Conservation (phyloP, 2,888 invertebrate genomes). For the Pyrrhosoma nymphula region DNA sequence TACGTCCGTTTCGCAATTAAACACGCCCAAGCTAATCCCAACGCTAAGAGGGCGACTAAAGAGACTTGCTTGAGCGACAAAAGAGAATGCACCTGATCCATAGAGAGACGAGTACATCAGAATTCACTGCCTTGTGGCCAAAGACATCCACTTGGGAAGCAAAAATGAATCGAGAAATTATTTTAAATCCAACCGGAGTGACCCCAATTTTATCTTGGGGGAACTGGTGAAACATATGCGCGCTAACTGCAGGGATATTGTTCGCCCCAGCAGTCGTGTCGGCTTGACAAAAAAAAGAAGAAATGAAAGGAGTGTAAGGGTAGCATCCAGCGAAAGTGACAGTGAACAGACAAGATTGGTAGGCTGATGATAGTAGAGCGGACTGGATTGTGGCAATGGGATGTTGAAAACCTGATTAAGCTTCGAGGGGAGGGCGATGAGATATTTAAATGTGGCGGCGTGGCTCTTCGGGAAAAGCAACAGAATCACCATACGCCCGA, state of each 20-base stretch:
- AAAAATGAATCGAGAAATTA: not conserved
- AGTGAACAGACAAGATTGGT: conserved; percentile 40
- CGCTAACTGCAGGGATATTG: conserved; percentile 31
- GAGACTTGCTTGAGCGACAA: not conserved
- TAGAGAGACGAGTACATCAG: not conserved
- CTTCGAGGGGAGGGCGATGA: not conserved
- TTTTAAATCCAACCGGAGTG: not conserved
- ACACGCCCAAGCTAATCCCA: not conserved
- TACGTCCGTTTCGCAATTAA: not conserved
- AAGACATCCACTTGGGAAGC: not conserved
- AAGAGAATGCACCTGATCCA: not conserved
- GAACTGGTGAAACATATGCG: conserved; percentile 26
- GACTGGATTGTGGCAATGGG: not conserved
- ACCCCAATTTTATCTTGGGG: conserved; percentile 19
- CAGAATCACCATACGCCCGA: not conserved
- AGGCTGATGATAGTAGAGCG: not conserved
- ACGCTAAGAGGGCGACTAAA: not conserved
- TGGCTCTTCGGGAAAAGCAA: not conserved
- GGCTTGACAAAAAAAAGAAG: not conserved
- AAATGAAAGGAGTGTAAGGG: not conserved
- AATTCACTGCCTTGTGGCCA: not conserved
- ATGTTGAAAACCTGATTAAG: not conserved
- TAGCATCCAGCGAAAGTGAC: not conserved
- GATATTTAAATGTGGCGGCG: not conserved
- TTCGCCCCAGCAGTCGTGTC: not conserved